phyloP scores from a whole-genome alignment of 2,888 invertebrate genomes.

The Ectropis crepuscularia region DNA sequence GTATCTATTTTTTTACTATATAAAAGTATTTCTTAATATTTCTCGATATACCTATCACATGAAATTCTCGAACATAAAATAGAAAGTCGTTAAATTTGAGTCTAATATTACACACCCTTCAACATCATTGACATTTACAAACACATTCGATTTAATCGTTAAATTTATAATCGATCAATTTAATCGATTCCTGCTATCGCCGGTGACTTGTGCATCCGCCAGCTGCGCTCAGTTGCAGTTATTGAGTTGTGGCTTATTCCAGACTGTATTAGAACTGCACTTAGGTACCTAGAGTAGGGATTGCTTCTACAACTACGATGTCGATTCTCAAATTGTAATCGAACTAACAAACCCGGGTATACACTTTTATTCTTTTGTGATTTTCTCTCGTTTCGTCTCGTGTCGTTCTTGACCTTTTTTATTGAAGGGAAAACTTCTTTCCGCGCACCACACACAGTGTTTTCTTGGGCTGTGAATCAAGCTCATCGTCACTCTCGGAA shows the following conservation, averaged over 20 bases:
- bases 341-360: too few relatives aligned
- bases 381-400: too few relatives aligned
- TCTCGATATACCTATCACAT: too few relatives aligned
- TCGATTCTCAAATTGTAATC: too few relatives aligned
- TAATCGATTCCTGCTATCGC: conserved; percentile 37
- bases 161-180: conserved; percentile 27
- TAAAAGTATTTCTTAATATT: too few relatives aligned
- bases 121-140: conserved; percentile 61
- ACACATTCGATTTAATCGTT: conserved; percentile 43
- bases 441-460: too few relatives aligned
- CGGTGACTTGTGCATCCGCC: conserved; percentile 49
- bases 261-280: conserved; percentile 53
- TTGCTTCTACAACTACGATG: conserved; percentile 61
- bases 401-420: too few relatives aligned
- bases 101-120: conserved; percentile 40
- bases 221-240: conserved; percentile 60
- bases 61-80: background rate
- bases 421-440: too few relatives aligned
- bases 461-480: too few relatives aligned
- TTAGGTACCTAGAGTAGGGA: conserved; percentile 48
- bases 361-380: too few relatives aligned
- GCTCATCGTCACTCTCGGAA: too few relatives aligned
- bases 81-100: background rate
- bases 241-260: conserved; percentile 69
- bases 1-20: too few relatives aligned